A percentile compares a stretch with the other conserved stretches of the same genome.
phyloP scores from a whole-genome alignment of 2,888 invertebrate genomes.

The Pachycephus smyrnensis region DNA sequence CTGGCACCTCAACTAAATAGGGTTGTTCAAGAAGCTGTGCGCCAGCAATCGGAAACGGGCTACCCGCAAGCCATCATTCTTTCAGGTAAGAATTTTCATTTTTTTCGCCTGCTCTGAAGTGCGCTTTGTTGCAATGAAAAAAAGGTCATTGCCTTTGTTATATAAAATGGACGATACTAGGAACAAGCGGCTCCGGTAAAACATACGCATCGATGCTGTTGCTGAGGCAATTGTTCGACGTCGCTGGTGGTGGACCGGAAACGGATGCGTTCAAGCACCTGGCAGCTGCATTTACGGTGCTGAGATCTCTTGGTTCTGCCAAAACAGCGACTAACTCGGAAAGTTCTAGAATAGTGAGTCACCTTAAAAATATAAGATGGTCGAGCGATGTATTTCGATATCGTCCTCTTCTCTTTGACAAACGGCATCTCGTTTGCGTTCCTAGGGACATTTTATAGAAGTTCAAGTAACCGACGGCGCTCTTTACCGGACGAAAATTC shows the following conservation, averaged over 20 bases:
- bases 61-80: slow-evolving; percentile 96
- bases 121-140: not conserved
- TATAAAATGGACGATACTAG: slow-evolving; percentile 62
- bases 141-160: not conserved
- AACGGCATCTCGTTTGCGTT: not conserved
- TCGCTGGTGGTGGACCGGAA: slow-evolving; percentile 94
- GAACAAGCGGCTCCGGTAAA: slow-evolving; percentile 93
- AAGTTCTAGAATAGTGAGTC: slow-evolving; percentile 89
- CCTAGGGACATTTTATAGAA: slow-evolving; percentile 95
- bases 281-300: slow-evolving; percentile 94
- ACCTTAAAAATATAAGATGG: slow-evolving; percentile 2
- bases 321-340: slow-evolving; percentile 91
- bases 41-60: slow-evolving; percentile 94
- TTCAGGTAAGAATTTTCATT: slow-evolving; percentile 73
- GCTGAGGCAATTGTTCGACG: slow-evolving; percentile 90
- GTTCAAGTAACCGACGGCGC: slow-evolving; percentile 96
- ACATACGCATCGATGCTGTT: slow-evolving; percentile 93
- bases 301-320: slow-evolving; percentile 90
- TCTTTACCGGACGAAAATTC: slow-evolving; percentile 93
- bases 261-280: slow-evolving; percentile 97
- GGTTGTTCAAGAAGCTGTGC: slow-evolving; percentile 91
- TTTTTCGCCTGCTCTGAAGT: not conserved
- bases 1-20: slow-evolving; percentile 85
- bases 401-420: not conserved
- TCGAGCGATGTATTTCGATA: no score